Evolutionary conservation across 2,113 vertebrate genomes (phyloP), one percentile per base, ranked within the genome.

Genomic region (Ciconia boyciana): DNA sequence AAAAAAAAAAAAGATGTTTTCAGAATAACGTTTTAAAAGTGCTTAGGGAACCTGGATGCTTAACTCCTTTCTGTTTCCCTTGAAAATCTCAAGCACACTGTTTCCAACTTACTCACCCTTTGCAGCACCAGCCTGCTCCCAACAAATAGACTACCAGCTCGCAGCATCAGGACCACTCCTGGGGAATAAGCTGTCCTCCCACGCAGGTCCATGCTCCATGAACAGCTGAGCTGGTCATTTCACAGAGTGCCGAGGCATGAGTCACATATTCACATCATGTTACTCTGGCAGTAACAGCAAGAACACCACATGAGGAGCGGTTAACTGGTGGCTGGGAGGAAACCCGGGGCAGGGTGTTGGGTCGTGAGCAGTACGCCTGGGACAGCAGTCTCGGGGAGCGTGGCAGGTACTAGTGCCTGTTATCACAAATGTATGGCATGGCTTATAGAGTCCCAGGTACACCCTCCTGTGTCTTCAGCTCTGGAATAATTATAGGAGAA

Each of bases 271-370:
- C 39, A 17, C n/a, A 39, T 22, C 21, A 2, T 6, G 25, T 66
- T 55, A 25, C 26, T n/a, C 28, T 10, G 19, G 46, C 1, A 11
- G 26, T 49, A 61, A 26, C 19, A 57, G 61, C 69, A 66, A 44
- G 46, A 49, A 46, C 3, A 1, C 36, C 10, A 2, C 34, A 29
- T 0, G 6, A 79, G 55, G 25, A 69, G 16, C 2, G 0, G 32
- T 1, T 12, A 44, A 20, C 43, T 24, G 32, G 18, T 24, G 54
- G 7, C 43, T 84, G 55, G 44, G 22, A 52, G 48, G 21, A 57
- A 48, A 74, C 1, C 1, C 11, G 3, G 2, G 41, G 24, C 16
- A 77, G 44, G 51, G 57, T 41, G 9, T 4, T n/a, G 34, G 43
- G 26, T 29, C 16, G 39, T 46, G 44, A 52, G 57, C 28, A 3